Percentiles rank a stretch among this genome's conserved stretches.
Conservation (phyloP, 2,888 invertebrate species). For the Netelia inedita region DNA sequence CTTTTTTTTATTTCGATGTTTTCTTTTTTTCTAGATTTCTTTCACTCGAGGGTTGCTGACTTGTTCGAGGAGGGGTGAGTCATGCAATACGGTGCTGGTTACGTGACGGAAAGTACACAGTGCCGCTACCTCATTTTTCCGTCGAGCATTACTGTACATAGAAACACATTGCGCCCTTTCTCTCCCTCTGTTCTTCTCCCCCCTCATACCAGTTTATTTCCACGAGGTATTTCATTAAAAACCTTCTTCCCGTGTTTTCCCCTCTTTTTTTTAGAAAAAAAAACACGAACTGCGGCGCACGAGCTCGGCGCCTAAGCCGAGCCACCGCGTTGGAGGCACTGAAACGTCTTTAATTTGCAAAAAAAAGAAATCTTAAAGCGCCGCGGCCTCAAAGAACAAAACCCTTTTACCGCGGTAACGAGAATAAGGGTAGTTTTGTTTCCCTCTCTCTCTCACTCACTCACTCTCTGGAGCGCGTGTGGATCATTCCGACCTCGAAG, state of each 20-base stretch:
- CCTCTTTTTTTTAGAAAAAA: too few species aligned
- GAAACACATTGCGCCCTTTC: neutral
- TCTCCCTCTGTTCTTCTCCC: neutral
- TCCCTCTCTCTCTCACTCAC: too few species aligned
- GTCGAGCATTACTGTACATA: neutral
- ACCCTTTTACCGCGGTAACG: neutral
- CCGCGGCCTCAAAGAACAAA: slow-evolving; percentile 36
- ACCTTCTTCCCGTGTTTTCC: too few species aligned
- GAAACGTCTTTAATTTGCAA: too few species aligned
- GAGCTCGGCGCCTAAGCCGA: too few species aligned
- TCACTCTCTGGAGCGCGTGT: too few species aligned
- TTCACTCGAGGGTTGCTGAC: neutral
- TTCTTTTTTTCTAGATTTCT: slow-evolving; percentile 29
- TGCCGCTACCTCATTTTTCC: neutral
- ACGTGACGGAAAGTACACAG: neutral
- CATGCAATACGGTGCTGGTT: slow-evolving; percentile 1
- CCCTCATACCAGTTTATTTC: slow-evolving; percentile 21
- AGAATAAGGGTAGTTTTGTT: slow-evolving; percentile 18
- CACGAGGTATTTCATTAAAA: slow-evolving; percentile 36
- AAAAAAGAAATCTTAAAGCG: neutral
- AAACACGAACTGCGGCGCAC: too few species aligned
- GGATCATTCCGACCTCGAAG: too few species aligned
- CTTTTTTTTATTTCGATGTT: too few species aligned
- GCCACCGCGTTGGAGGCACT: too few species aligned
- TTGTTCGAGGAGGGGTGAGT: slow-evolving; percentile 19